These are phyloP conservation scores for Pocillopora grandis DNA, from an alignment of 92 coral and sea anemone species.

Conservation along the genomic window DNA sequence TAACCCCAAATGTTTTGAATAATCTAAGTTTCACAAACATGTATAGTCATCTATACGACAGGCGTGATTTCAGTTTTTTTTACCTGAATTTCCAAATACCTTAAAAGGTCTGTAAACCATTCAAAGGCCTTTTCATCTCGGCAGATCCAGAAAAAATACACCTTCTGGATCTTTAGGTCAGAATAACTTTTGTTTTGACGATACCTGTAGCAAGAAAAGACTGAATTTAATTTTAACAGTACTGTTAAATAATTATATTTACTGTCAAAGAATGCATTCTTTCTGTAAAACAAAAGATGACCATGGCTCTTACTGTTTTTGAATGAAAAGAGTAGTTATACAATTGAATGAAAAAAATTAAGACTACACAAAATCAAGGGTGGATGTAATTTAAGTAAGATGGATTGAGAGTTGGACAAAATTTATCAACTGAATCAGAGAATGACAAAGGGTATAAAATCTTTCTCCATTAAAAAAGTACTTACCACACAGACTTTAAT, in stretches of 20 bases:
- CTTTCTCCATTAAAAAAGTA: neutral
- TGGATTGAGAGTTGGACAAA: too few relatives aligned
- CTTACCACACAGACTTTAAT: slow-evolving; percentile 92
- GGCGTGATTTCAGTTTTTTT: neutral
- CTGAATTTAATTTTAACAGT: neutral
- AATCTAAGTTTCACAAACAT: neutral
- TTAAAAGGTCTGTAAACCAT: slow-evolving; percentile 88
- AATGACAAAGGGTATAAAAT: too few relatives aligned
- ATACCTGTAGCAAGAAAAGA: slow-evolving; percentile 52
- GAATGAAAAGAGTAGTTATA: too few relatives aligned
- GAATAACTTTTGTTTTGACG: slow-evolving; percentile 59
- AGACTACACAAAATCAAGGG: too few relatives aligned
- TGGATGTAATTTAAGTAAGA: too few relatives aligned
- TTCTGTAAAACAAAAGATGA: too few relatives aligned
- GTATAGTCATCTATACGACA: neutral
- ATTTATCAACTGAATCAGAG: too few relatives aligned
- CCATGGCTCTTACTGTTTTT: too few relatives aligned
- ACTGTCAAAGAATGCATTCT: too few relatives aligned
- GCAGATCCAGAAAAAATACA: slow-evolving; percentile 95
- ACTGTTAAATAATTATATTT: neutral
- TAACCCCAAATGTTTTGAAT: neutral
- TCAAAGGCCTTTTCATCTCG: slow-evolving; percentile 87
- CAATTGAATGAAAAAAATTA: too few relatives aligned
- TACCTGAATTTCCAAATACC: slow-evolving; percentile 82
- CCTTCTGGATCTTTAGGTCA: slow-evolving; percentile 74